Evolutionary conservation across 2,113 vertebrate species (phyloP), one percentile per base, ranked within the genome.

Genomic region (Silurus meridionalis): DNA sequence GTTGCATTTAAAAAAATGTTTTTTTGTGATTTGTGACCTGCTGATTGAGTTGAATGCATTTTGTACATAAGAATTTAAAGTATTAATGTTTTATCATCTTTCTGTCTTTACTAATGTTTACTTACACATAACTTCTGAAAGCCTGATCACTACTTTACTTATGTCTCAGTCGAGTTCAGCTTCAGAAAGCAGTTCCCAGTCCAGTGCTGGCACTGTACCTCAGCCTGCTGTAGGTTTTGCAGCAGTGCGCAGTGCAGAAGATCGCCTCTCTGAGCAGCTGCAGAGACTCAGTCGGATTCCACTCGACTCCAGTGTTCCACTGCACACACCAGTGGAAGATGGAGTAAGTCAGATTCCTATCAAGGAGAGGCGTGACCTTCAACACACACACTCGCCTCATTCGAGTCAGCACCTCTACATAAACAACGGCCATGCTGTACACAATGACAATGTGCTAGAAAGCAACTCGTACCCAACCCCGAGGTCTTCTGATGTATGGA

Each of bases 151-250:
- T 89, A 21, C 50, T 55, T 46, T 13, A 58, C 83, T 6, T 67
- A 46, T 75, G 92, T 93, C 90, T 85, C 91, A 92, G 71, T 83
- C 17, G 3, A 95, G 93, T 87, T 93, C 94, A 13, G 95, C 95
- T 46, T 93, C 94, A 10, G 94, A 93, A 48, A 92, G 91, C 91
- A 95, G 93, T 75, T 23, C 81, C 11, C 79, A 87, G 0, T 94
- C 92, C 82, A 92, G 92, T 48, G 21, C 85, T 9, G 48, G 64
- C 55, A 23, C 82, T 86, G 53, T 60, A 28, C 63, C 85, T 25
- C 82, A 64, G n/a, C 63, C 23, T 5, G 66, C 8, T 0, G 85
- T 79, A 3, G 83, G 75, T 0, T 87, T 92, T 77, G 21, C 84
- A 15, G 60, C 92, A 0, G 55, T 48, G 4, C 60, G 13, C 48